Conservation (phyloP, 2,113 vertebrate species). For the Lepus europaeus region DNA sequence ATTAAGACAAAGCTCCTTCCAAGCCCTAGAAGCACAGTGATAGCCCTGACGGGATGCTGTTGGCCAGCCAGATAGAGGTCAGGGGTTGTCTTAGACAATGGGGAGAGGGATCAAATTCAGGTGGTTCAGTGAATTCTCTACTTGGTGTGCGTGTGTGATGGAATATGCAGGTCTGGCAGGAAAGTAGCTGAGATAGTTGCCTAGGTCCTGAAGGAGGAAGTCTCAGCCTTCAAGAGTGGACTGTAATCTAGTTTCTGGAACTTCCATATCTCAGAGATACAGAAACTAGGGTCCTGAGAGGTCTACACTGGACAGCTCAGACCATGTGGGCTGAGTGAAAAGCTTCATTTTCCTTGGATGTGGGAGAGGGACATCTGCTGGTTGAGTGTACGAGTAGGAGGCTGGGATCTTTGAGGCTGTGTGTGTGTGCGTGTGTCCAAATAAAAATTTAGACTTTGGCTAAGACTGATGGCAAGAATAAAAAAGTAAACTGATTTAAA, state of each 20-base stretch:
- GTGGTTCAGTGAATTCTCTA: fast-evolving
- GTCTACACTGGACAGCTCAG: too few species aligned
- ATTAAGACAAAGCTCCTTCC: background rate
- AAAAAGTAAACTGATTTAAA: background rate
- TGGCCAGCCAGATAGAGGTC: background rate
- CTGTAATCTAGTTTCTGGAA: background rate
- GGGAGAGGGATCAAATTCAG: too few species aligned
- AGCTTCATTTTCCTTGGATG: background rate
- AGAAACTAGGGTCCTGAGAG: background rate
- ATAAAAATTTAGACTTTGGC: background rate
- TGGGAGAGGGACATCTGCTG: background rate
- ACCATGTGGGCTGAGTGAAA: background rate
- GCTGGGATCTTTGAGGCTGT: background rate
- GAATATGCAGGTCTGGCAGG: background rate
- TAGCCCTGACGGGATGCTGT: background rate
- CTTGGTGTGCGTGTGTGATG: background rate
- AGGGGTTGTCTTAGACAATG: background rate
- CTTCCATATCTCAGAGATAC: background rate
- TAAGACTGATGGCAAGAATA: background rate
- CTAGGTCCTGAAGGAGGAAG: background rate
- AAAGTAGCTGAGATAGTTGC: background rate
- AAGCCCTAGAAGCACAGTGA: background rate
- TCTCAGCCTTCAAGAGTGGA: background rate
- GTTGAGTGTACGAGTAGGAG: background rate
- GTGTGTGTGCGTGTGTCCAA: background rate